phyloP scores from a whole-genome alignment of 2,113 vertebrate genomes.

The Machaerirhynchus nigripectus region DNA sequence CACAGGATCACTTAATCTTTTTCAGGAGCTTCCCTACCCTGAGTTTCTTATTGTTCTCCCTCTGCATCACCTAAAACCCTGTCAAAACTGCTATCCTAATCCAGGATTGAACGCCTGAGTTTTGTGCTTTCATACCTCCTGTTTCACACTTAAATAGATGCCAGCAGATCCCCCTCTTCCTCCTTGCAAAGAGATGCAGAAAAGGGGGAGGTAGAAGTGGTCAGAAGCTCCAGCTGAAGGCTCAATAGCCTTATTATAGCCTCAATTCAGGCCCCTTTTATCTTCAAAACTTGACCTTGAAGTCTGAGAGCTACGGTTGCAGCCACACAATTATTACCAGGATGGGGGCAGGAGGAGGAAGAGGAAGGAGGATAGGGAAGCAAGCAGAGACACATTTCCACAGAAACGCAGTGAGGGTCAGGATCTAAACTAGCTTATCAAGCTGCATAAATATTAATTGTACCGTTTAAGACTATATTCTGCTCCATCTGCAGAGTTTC shows the following conservation, averaged over 20 bases:
- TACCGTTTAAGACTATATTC: constrained; percentile 41
- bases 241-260: no score
- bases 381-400: neutral
- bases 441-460: constrained; percentile 69
- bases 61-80: neutral
- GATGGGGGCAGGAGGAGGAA: neutral
- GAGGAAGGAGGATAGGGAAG: neutral
- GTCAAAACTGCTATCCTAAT: constrained; percentile 27
- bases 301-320: neutral
- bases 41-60: constrained; percentile 27
- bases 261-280: neutral
- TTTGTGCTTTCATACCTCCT: neutral
- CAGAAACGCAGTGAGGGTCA: neutral
- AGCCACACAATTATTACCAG: neutral
- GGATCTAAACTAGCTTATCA: constrained; percentile 53
- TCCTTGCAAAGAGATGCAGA: neutral
- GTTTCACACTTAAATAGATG: constrained; percentile 6
- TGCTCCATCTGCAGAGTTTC: constrained; percentile 50
- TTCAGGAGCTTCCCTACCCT: neutral
- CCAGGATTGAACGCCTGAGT: neutral
- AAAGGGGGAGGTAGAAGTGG: neutral
- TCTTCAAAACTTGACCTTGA: constrained; percentile 12
- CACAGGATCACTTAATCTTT: constrained; percentile 23
- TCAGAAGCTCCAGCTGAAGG: neutral
- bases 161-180: neutral